phyloP scores from a whole-genome alignment of 1,140 invertebrate genomes.

The Ostrea denselamellosa region DNA sequence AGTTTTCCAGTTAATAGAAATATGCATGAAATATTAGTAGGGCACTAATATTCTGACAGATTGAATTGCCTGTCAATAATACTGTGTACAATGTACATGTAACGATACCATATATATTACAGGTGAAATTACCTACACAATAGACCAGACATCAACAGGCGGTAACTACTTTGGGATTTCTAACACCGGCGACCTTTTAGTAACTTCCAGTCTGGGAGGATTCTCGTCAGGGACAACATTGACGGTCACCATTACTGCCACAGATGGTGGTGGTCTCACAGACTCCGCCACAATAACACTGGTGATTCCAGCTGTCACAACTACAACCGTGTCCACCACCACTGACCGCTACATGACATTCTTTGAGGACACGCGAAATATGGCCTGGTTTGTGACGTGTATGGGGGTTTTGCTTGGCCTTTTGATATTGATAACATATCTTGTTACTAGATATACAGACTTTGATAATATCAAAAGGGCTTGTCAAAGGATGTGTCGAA shows the following conservation, averaged over 20 bases:
- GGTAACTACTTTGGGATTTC: background rate
- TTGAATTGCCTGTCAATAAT: no score
- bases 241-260: background rate
- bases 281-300: slow-evolving; percentile 25
- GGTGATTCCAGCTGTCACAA: slow-evolving; percentile 43
- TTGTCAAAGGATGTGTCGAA: background rate
- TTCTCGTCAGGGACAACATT: slow-evolving; percentile 1
- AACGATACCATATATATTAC: background rate
- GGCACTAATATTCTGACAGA: no score
- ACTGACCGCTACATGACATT: slow-evolving; percentile 46
- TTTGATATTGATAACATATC: background rate
- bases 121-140: background rate
- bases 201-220: background rate
- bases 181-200: background rate
- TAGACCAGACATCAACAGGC: background rate
- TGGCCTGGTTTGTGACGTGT: background rate
- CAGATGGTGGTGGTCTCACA: slow-evolving; percentile 25
- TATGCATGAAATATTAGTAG: no score
- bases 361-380: slow-evolving; percentile 38
- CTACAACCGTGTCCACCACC: slow-evolving; percentile 29
- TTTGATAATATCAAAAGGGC: background rate
- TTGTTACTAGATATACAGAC: background rate
- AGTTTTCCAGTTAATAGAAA: no score
- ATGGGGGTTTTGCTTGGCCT: background rate
- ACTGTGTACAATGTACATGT: background rate